Evolutionary conservation across 2,797 vertebrate species (phyloP), one percentile per base, ranked within the genome.

Genomic region (Chlorospingus flavigularis): DNA sequence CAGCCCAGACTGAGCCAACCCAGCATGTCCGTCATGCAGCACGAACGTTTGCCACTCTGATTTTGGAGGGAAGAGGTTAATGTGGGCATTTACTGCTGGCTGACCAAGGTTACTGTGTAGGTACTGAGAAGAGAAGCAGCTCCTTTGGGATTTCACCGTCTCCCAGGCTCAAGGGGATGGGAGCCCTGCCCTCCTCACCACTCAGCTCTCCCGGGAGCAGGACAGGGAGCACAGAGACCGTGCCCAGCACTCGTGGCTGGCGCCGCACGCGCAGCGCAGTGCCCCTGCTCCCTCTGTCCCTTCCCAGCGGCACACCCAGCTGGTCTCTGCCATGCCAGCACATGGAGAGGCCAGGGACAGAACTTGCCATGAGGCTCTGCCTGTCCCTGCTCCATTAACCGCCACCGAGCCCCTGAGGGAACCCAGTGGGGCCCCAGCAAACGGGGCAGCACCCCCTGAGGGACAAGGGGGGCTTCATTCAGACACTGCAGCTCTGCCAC

Each of bases 181-280:
- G 35, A 88, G 2, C 47, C 20, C 35, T 6, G 0, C 14, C 8
- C 25, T 25, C 7, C 42, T 61, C 3, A 1, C 0, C 9, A 10
- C 35, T 31, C 43, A 1, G 4, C 4, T 57, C 11, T 30, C 6
- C 30, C 35, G 12, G 50, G 20, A 62, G 15, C 10, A 13, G 66
- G 20, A 3, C 2, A 30, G 28, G 45, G 19, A 10, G 1, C 7
- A 12, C 3, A 7, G 28, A 23, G 67, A 11, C 9, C 0, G 25
- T 11, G 4, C 6, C 40, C 2, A 1, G 28, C 55, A 6, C 43
- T 7, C 2, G 0, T 0, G 5, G 68, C 11, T 21, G 54, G 40
- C 8, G 17, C 42, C 25, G 10, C 39, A 4, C 0, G 0, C 24
- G 47, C 37, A 12, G 20, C 5, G 47, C 71, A 20, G 47, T 2